Percentiles rank a stretch among this genome's conserved stretches.
phyloP scores from a whole-genome alignment of 2,797 vertebrate genomes.

The Microctenopoma lineatum region DNA sequence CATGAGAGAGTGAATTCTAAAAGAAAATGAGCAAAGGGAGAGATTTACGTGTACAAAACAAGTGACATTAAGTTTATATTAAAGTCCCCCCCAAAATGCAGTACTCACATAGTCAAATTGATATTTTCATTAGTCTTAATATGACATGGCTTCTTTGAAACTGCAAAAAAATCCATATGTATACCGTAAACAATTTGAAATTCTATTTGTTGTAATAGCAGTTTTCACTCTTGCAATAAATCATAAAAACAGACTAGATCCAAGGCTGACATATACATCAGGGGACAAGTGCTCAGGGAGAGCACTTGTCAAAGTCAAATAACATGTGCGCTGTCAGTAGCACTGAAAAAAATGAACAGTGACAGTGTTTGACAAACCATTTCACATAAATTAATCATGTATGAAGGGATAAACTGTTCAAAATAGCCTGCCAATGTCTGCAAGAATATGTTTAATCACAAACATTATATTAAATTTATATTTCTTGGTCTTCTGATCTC shows the following conservation, averaged over 20 bases:
- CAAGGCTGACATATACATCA: conserved; percentile 39
- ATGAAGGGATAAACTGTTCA: conserved; percentile 16
- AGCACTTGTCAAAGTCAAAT: conserved; percentile 21
- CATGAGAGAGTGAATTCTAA: conserved; percentile 38
- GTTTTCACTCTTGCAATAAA: conserved; percentile 18
- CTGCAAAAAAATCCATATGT: neutral
- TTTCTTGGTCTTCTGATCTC: conserved; percentile 8
- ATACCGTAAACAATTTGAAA: too few species aligned
- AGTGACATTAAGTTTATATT: conserved; percentile 10
- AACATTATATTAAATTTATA: conserved; percentile 15
- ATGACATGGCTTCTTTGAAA: neutral
- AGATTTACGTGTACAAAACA: conserved; percentile 28
- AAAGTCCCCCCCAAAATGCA: conserved; percentile 7
- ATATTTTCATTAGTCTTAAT: neutral
- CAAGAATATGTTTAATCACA: conserved; percentile 3
- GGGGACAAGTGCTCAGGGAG: conserved; percentile 25
- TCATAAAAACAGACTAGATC: conserved; percentile 35
- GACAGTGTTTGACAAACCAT: conserved; percentile 26
- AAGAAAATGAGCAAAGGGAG: conserved; percentile 16
- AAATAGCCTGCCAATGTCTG: neutral
- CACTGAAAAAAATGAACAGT: conserved; percentile 44
- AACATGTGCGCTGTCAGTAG: conserved; percentile 19
- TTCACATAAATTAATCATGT: conserved; percentile 15
- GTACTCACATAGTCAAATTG: neutral
- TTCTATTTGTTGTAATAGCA: conserved; percentile 10